Evolutionary conservation across 2,797 vertebrate species (phyloP).

Genomic region (Squalus acanthias): DNA sequence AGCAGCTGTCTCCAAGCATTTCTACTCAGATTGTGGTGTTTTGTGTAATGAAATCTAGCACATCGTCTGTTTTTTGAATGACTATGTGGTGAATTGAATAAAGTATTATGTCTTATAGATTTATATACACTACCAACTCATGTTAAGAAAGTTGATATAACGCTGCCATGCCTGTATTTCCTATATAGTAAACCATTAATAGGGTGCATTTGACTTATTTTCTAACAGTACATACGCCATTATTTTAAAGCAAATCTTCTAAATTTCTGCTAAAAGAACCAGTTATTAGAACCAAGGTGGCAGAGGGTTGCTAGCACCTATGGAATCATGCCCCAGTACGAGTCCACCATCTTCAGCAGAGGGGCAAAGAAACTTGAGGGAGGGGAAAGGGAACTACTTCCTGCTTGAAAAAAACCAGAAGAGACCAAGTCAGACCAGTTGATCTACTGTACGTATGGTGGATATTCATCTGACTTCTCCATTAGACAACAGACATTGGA

Average conservation of each 20-base stretch:
- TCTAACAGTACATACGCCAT: not conserved
- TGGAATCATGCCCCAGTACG: not conserved
- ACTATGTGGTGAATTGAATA: not conserved
- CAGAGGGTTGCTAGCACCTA: not conserved
- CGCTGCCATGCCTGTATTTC: not conserved
- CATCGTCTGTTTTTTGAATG: conserved; percentile 14
- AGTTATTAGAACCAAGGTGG: not conserved
- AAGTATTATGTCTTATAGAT: not conserved
- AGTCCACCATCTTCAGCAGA: not conserved
- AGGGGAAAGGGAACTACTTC: not conserved
- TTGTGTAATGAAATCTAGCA: conserved; percentile 22
- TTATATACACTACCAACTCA: not conserved
- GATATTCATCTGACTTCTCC: not conserved
- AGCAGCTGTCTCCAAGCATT: conserved; percentile 27
- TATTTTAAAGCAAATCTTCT: not conserved
- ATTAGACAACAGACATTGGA: not conserved
- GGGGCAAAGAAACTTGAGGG: not conserved
- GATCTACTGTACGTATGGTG: not conserved
- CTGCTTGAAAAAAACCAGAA: not conserved
- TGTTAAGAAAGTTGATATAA: not conserved
- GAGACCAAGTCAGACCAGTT: not conserved
- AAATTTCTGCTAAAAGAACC: not conserved
- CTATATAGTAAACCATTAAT: not conserved
- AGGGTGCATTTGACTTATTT: not conserved
- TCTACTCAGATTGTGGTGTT: not conserved